Evolutionary conservation across 2,113 vertebrate genomes (phyloP).

Genomic region (Tupaia chinensis): DNA sequence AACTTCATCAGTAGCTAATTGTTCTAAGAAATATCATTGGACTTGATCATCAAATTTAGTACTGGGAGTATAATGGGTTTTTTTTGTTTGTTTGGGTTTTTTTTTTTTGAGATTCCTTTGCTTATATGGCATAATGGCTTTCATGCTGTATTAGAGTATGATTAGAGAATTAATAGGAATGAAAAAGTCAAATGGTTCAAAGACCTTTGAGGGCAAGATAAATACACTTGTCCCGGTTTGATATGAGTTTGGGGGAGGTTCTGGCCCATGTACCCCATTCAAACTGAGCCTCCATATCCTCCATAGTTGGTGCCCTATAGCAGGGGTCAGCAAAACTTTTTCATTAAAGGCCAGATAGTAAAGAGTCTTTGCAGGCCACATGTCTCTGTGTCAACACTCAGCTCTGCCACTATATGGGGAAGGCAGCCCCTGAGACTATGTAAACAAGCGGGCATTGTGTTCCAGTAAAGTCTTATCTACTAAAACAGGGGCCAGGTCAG

Average conservation of each 20-base stretch:
- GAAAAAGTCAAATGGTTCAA: slow-evolving; percentile 20
- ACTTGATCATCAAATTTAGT: not conserved
- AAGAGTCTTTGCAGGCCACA: not conserved
- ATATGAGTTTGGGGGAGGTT: not conserved
- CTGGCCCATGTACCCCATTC: not conserved
- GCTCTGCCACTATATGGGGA: not conserved
- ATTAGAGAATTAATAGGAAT: slow-evolving; percentile 3
- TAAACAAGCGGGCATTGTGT: not conserved
- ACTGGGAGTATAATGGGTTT: not conserved
- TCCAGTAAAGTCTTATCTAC: slow-evolving; percentile 39
- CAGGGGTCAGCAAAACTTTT: not conserved
- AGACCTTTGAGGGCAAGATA: not conserved
- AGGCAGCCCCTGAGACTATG: not conserved
- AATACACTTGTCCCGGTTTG: not conserved
- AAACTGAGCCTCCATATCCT: not conserved
- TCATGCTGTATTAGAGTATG: not conserved
- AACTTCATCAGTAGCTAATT: not conserved
- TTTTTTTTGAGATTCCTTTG: not conserved
- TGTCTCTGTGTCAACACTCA: not conserved
- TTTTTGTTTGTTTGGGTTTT: not conserved
- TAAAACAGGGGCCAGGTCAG: not conserved
- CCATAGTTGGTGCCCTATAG: not conserved
- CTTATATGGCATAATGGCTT: not conserved
- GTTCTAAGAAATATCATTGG: not conserved
- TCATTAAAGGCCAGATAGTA: not conserved